These are phyloP conservation scores for Salticus scenicus DNA, from an alignment of 2,888 invertebrate species.

Conservation along the genomic window DNA sequence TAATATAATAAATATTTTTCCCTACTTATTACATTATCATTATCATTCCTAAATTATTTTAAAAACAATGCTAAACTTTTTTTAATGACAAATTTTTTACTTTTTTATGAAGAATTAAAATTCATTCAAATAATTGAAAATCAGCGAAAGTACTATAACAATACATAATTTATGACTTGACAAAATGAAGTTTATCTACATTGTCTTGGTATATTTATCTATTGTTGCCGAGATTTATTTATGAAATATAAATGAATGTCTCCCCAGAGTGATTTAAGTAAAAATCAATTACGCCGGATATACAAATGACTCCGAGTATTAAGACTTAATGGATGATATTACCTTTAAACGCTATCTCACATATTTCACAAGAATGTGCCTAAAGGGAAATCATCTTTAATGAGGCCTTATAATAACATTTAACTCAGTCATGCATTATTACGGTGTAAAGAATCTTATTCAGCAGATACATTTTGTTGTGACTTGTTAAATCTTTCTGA, in stretches of 20 bases:
- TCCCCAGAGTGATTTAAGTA: neutral
- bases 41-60: too few relatives aligned
- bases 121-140: too few relatives aligned
- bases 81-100: too few relatives aligned
- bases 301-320: neutral
- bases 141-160: too few relatives aligned
- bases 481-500: neutral
- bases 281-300: neutral
- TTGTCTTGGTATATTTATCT: neutral
- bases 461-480: neutral
- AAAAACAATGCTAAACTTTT: too few relatives aligned
- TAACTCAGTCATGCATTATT: neutral
- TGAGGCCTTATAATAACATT: neutral
- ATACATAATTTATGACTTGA: neutral
- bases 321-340: neutral
- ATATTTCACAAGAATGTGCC: neutral
- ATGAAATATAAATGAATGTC: neutral
- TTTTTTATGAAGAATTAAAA: too few relatives aligned
- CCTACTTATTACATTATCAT: too few relatives aligned
- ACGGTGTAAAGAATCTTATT: neutral
- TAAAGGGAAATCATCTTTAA: neutral
- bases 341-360: neutral
- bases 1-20: too few relatives aligned
- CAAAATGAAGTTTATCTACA: neutral
- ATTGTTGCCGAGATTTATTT: neutral